phyloP scores from a whole-genome alignment of 2,113 vertebrate species.

The Ageneiosus marmoratus region DNA sequence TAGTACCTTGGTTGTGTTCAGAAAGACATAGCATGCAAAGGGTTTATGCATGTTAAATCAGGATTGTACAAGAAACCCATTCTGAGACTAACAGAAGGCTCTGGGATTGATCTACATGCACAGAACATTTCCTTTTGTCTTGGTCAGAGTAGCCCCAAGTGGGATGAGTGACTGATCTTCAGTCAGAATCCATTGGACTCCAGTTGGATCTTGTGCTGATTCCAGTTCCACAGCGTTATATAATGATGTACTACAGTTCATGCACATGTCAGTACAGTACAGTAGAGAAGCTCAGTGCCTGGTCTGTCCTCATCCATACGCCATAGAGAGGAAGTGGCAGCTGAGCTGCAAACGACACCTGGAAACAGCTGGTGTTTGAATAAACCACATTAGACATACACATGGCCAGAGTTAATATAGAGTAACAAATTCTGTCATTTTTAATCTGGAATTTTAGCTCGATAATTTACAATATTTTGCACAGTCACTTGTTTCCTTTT shows the following conservation, averaged over 20 bases:
- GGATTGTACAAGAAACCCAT: background rate
- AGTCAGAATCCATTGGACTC: background rate
- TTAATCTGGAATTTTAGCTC: background rate
- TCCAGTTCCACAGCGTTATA: background rate
- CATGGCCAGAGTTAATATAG: background rate
- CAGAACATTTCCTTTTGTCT: slow-evolving; percentile 28
- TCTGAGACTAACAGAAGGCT: slow-evolving; percentile 14
- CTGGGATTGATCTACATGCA: slow-evolving; percentile 24
- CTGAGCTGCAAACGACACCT: slow-evolving; percentile 17
- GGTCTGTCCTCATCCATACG: slow-evolving; percentile 9
- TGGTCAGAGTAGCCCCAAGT: background rate
- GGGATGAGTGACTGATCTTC: background rate
- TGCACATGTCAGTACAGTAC: slow-evolving; percentile 9
- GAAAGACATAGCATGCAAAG: background rate
- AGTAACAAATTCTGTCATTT: background rate
- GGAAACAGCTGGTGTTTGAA: slow-evolving; percentile 33
- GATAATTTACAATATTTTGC: background rate
- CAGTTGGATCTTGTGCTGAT: slow-evolving; percentile 6
- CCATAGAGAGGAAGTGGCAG: slow-evolving; percentile 19
- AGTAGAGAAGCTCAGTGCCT: background rate
- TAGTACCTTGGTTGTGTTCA: background rate
- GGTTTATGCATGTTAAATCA: background rate
- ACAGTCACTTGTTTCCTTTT: background rate
- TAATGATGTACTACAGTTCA: background rate
- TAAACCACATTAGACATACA: slow-evolving; percentile 4